Conservation (phyloP, 2,113 vertebrate species). For the Pteruthius melanotis region DNA sequence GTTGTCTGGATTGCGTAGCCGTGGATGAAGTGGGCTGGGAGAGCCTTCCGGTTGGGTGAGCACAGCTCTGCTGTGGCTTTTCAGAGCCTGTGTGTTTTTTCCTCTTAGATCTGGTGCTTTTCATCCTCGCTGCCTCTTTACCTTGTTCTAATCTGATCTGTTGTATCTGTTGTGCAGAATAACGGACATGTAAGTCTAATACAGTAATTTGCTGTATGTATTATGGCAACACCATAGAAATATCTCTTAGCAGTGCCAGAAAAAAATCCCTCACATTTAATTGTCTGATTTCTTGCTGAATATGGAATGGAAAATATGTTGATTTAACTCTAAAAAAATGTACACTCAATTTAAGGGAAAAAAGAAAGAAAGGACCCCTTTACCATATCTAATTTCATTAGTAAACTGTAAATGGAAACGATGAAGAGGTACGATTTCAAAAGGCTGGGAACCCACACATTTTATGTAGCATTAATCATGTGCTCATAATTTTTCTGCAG, state of each 20-base stretch:
- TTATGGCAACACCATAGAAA: conserved; percentile 48
- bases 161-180: conserved; percentile 28
- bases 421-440: conserved; percentile 68
- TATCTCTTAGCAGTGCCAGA: conserved; percentile 47
- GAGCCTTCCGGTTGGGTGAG: neutral
- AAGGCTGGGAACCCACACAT: conserved; percentile 42
- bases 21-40: neutral
- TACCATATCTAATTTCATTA: conserved; percentile 75
- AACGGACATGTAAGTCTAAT: conserved; percentile 20
- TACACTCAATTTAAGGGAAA: conserved; percentile 25
- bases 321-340: conserved; percentile 76
- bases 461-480: conserved; percentile 63
- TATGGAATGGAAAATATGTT: conserved; percentile 73
- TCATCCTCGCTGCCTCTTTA: neutral
- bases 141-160: conserved; percentile 5
- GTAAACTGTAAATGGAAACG: conserved; percentile 74
- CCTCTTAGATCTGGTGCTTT: neutral
- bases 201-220: conserved; percentile 12
- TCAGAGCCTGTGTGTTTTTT: neutral
- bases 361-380: conserved; percentile 42
- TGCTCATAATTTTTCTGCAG: conserved; percentile 53
- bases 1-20: neutral
- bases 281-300: conserved; percentile 70
- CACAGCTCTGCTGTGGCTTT: neutral
- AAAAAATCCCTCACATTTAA: conserved; percentile 42